Conservation (phyloP, 2,113 vertebrate species). For the Chloropsis hardwickii region DNA sequence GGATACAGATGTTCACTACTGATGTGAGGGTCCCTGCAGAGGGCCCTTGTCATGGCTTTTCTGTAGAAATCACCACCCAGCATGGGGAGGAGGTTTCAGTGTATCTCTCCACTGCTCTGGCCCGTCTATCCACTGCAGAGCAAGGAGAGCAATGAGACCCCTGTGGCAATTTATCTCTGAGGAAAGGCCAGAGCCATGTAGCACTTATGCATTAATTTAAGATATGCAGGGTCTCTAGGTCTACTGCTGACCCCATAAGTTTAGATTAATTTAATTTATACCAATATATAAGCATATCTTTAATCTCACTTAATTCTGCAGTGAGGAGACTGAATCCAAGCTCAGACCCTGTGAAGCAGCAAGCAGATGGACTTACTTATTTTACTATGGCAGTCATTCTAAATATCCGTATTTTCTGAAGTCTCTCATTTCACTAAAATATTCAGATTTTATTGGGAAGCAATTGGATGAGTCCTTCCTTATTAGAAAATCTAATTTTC, state of each 20-base stretch:
- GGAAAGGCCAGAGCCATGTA: neutral
- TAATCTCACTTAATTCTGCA: neutral
- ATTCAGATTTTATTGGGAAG: neutral
- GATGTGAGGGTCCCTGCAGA: neutral
- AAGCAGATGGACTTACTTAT: neutral
- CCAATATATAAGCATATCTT: neutral
- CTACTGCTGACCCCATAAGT: neutral
- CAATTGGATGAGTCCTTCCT: neutral
- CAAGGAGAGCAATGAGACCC: neutral
- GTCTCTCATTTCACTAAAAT: neutral
- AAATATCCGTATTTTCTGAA: neutral
- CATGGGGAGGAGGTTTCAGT: neutral
- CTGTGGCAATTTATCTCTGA: neutral
- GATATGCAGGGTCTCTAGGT: neutral
- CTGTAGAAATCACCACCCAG: neutral
- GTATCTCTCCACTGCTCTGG: neutral
- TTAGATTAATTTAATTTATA: neutral
- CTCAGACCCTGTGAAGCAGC: neutral
- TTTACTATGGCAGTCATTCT: neutral
- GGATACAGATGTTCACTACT: neutral
- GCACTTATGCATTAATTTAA: neutral
- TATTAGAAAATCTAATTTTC: conserved; percentile 19
- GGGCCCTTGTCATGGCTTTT: accelerated
- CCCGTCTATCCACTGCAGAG: neutral
- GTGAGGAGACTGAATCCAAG: neutral